Percentiles rank a stretch among this genome's conserved stretches.
Evolutionary conservation across 2,888 invertebrate species (phyloP).

Genomic region (Acanthosoma haemorrhoidale): DNA sequence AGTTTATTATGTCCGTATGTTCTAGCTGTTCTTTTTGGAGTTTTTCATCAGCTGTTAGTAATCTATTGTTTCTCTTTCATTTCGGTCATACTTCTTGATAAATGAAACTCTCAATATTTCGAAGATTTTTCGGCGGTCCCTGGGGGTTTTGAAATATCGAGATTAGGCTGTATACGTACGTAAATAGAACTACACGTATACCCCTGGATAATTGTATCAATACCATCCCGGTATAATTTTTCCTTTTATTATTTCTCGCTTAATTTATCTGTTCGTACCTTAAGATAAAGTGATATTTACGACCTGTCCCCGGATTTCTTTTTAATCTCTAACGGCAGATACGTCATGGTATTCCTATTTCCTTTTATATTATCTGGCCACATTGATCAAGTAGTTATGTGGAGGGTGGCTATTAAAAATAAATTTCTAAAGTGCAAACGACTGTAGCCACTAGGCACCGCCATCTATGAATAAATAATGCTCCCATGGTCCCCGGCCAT

Average conservation of each 20-base stretch:
- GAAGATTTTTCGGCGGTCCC: no score
- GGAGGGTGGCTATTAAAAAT: conserved; percentile 1
- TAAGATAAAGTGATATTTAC: neutral
- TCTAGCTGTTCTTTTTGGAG: no score
- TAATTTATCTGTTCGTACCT: neutral
- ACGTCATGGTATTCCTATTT: neutral
- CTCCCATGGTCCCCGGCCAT: no score
- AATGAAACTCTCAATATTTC: no score
- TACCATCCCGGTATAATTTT: neutral
- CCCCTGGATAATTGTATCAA: neutral
- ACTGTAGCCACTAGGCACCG: neutral
- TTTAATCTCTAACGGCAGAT: conserved; percentile 10
- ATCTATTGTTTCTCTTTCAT: no score
- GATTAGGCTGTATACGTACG: no score
- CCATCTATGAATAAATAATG: conserved; percentile 14
- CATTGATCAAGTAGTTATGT: conserved; percentile 8
- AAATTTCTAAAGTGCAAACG: conserved; percentile 8
- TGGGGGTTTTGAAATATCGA: no score
- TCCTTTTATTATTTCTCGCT: conserved; percentile 7
- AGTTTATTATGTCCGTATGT: no score
- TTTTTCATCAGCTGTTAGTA: no score
- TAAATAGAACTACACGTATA: no score
- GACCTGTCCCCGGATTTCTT: conserved; percentile 6
- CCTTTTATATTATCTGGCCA: conserved; percentile 4
- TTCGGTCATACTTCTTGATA: no score